phyloP scores from a whole-genome alignment of 2,888 invertebrate species.

The Anoncus sp. region DNA sequence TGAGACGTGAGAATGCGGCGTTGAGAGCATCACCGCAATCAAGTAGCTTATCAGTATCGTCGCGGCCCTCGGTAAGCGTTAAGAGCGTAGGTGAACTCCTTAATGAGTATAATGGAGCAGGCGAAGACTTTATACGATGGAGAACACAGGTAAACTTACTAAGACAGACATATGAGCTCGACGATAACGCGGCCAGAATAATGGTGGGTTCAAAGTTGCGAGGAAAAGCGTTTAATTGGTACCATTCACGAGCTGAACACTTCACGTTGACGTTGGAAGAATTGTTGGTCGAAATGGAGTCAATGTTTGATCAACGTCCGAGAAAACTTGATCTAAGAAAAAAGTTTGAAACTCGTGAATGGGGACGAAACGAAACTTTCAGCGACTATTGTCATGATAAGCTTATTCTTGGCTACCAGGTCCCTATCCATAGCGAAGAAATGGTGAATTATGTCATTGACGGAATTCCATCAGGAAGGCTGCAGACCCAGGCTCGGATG shows the following conservation, averaged over 20 bases:
- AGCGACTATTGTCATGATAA: constrained; percentile 60
- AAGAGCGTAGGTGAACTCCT: constrained; percentile 42
- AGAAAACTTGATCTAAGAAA: constrained; percentile 30
- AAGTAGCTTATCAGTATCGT: neutral
- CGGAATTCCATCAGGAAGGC: neutral
- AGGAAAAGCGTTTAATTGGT: constrained; percentile 48
- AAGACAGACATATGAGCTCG: constrained; percentile 34
- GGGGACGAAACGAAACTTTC: constrained; percentile 54
- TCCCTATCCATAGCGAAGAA: constrained; percentile 47
- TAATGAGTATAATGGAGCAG: constrained; percentile 47
- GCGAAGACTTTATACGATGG: constrained; percentile 45
- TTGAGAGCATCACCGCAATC: neutral
- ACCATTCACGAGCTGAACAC: constrained; percentile 53
- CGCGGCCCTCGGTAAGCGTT: constrained; percentile 20
- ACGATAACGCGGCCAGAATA: constrained; percentile 31
- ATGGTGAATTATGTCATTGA: constrained; percentile 49
- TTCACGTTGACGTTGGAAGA: constrained; percentile 39
- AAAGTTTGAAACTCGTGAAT: constrained; percentile 50
- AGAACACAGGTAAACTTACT: constrained; percentile 44
- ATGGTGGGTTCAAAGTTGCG: constrained; percentile 44
- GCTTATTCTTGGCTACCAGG: constrained; percentile 50
- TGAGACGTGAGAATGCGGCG: constrained; percentile 2
- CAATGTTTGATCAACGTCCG: constrained; percentile 55
- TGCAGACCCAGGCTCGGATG: neutral
- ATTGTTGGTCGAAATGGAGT: constrained; percentile 42